Percentiles rank a stretch among this genome's conserved stretches.
Conservation (phyloP, 1,140 invertebrate species). For the Carcinoscorpius rotundicauda region DNA sequence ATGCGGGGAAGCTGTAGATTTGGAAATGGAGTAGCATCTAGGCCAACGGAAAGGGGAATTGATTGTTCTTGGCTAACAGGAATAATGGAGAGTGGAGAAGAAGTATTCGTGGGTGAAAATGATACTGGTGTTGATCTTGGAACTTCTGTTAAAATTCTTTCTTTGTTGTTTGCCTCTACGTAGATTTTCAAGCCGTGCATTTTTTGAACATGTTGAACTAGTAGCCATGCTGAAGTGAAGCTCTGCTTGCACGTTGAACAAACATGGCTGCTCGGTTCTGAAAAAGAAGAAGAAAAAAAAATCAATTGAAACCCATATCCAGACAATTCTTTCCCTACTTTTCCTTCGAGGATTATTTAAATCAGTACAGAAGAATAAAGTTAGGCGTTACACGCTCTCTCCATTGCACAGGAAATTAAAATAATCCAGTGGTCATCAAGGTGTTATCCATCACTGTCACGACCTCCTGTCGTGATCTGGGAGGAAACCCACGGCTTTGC, state of each 20-base stretch:
- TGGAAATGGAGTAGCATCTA: neutral
- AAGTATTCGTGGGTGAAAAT: conserved; percentile 33
- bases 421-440: too few relatives aligned
- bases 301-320: neutral
- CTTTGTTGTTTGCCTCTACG: conserved; percentile 40
- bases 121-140: conserved; percentile 23
- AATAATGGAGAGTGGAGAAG: conserved; percentile 6
- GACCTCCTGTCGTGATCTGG: too few relatives aligned
- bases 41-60: neutral
- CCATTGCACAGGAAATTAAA: too few relatives aligned
- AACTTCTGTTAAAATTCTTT: conserved; percentile 8
- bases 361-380: too few relatives aligned
- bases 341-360: neutral
- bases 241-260: conserved; percentile 88
- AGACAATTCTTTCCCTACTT: neutral
- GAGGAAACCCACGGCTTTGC: too few relatives aligned
- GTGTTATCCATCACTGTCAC: too few relatives aligned
- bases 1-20: conserved; percentile 3
- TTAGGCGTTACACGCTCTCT: too few relatives aligned
- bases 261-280: conserved; percentile 89
- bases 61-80: neutral
- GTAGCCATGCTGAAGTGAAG: conserved; percentile 78
- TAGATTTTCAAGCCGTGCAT: conserved; percentile 89
- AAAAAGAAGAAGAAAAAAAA: conserved; percentile 36
- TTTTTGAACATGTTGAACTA: conserved; percentile 89